Evolutionary conservation across 2,888 invertebrate species (phyloP).

Genomic region (Trissolcus brochymenae): DNA sequence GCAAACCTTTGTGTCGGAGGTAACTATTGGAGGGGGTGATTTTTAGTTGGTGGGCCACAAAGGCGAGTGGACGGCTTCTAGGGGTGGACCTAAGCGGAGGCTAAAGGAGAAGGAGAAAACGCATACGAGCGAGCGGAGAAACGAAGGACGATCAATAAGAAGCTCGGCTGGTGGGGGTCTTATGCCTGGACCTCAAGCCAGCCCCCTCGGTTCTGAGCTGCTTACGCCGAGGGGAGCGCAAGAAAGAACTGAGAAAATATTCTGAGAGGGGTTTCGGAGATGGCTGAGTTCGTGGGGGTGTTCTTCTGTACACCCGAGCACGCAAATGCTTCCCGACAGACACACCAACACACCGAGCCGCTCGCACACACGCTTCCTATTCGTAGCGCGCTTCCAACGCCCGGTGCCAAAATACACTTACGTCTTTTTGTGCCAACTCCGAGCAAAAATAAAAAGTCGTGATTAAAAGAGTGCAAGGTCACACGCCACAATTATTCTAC

Average conservation of each 20-base stretch:
- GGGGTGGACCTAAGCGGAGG: constrained; percentile 72
- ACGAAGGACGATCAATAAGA: constrained; percentile 77
- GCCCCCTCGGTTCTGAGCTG: constrained; percentile 66
- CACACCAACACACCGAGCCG: constrained; percentile 23
- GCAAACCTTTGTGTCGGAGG: constrained; percentile 63
- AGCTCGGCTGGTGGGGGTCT: constrained; percentile 73
- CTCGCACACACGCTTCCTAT: constrained; percentile 11
- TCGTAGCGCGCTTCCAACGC: constrained; percentile 17
- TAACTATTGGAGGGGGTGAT: constrained; percentile 67
- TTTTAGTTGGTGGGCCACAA: constrained; percentile 73
- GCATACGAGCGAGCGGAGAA: constrained; percentile 67
- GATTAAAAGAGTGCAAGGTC: constrained; percentile 52
- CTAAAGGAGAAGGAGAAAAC: constrained; percentile 66
- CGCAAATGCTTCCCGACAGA: constrained; percentile 39
- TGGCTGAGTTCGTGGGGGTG: constrained; percentile 54
- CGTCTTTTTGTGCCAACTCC: constrained; percentile 44
- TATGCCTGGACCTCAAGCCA: constrained; percentile 74
- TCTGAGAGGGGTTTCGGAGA: constrained; percentile 67
- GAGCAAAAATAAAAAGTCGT: constrained; percentile 33
- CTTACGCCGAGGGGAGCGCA: constrained; percentile 72
- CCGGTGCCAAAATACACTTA: constrained; percentile 49
- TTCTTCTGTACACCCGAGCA: constrained; percentile 54
- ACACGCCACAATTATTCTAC: constrained; percentile 36
- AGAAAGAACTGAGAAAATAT: constrained; percentile 76
- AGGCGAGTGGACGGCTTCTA: constrained; percentile 69